Evolutionary conservation across 2,888 invertebrate genomes (phyloP), one percentile per base, ranked within the genome.

Genomic region (Pristionchus entomophagus): DNA sequence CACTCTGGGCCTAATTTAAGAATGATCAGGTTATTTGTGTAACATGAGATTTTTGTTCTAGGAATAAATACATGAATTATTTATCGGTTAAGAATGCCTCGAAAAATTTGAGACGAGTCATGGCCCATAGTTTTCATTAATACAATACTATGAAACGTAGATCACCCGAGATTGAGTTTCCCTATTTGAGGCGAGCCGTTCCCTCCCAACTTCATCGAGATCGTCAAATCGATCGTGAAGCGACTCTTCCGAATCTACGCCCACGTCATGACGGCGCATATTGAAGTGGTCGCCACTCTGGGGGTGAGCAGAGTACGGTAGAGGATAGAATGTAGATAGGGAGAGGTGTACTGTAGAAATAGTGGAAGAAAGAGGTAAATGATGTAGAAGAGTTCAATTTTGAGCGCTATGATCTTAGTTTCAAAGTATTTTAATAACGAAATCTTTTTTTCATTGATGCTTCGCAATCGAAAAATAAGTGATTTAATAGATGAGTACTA

Each of bases 251-350:
- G 99, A 93, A 98, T 99, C 87, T 99, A 99, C 95, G 99, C 99
- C 84, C 99, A 99, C 95, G 98, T 99, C 94, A 99, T 99, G 95
- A 98, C 99, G 95, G 98, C 98, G 94, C 99, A 99, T 95, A 99
- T 99, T 95, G 96, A 88, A 80, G 87, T 90, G 82, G 35, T 85
- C 26, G 51, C 51, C 26, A 59, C 26, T 0, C 53, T 73, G 17
- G 56, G 56, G n/a, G 85, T 85, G 53, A 69, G 84, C 45, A 22
- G 8, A 0, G 59, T 77, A n/a, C n/a, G n/a, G n/a, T n/a, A n/a
- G n/a, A n/a, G n/a, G n/a, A n/a, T n/a, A n/a, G n/a, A n/a, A n/a
- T n/a, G n/a, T n/a, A n/a, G 45, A 14, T 10, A 45, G 45, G 22
- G 59, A 59, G 22, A 8, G 59, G 59, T 19, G 19, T 26, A 32